Evolutionary conservation across 1,140 invertebrate genomes (phyloP), one percentile per base, ranked within the genome.

Genomic region (Macrostomum lignano): DNA sequence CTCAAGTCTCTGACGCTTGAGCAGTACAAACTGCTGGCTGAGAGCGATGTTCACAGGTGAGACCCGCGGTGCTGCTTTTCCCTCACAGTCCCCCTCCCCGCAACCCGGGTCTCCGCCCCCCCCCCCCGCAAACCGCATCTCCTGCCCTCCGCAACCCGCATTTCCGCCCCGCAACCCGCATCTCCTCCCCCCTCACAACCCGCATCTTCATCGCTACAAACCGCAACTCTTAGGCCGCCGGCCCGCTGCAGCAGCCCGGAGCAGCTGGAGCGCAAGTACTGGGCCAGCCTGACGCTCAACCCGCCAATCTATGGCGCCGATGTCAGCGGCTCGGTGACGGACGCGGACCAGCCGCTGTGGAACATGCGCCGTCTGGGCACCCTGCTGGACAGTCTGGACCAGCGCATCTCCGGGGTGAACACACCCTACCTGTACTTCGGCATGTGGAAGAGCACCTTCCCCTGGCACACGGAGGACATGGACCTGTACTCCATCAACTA

Each of bases 391-490:
- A 77, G 86, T 49, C 84, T 86, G 57, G 77, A 77, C 1, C 78
- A 84, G 25, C 73, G 74, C 38, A 94, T 96, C 29, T 75, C 84
- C 47, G 88, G 88, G 7, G 91, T 98, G 0, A 96, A 94, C 51
- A 96, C 88, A 0, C 79, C 86, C 0, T 98, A 96, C 58, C 55
- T 98, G 1, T 98, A 98, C 52, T 96, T 94, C 61, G 91, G 91
- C 9, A 96, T 94, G 84, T 98, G 84, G 82, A 96, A 94, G 55
- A 91, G 82, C 0, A 88, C 81, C 0, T 98, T 98, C 60, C 78
- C 84, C 0, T 98, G 88, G 88, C 88, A 98, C 46, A 93, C 82
- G 1, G 91, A 98, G 60, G 91, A 98, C 46, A 93, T 94, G 82
- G 88, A 98, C 60, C 58, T 98, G 0, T 96, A 98, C 54, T 86